Evolutionary conservation across 2,888 invertebrate genomes (phyloP).

Genomic region (Hecatera dysodea): DNA sequence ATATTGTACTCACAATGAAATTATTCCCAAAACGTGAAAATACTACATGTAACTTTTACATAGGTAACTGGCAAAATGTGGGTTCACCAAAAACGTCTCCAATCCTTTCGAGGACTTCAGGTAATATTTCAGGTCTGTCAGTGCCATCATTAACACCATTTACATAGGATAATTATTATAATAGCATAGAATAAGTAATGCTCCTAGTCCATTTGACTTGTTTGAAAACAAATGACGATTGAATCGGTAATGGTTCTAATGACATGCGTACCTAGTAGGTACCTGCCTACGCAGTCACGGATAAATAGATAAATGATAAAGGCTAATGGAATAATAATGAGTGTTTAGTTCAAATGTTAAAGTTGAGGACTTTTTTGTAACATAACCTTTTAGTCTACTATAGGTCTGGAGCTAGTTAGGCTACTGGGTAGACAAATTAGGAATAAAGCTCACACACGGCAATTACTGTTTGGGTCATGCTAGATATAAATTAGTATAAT

Average conservation of each 20-base stretch:
- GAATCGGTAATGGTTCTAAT: neutral
- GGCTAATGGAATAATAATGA: constrained; percentile 51
- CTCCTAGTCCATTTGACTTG: neutral
- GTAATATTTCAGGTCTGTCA: neutral
- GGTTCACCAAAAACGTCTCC: no score
- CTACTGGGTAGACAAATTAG: no score
- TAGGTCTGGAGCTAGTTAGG: no score
- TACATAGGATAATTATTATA: neutral
- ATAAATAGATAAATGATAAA: constrained; percentile 28
- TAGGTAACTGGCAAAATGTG: no score
- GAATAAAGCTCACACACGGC: no score
- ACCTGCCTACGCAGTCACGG: neutral
- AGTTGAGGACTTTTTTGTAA: neutral
- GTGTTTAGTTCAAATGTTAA: constrained; percentile 33
- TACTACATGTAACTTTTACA: no score
- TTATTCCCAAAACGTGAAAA: no score
- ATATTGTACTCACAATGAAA: no score
- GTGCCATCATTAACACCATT: neutral
- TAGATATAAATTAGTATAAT: no score
- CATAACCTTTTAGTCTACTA: neutral
- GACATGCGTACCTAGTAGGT: neutral
- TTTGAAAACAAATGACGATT: neutral
- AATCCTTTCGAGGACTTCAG: no score
- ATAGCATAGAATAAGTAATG: neutral
- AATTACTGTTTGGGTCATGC: no score